Evolutionary conservation across 2,113 vertebrate species (phyloP).

Genomic region (Elgaria multicarinata): DNA sequence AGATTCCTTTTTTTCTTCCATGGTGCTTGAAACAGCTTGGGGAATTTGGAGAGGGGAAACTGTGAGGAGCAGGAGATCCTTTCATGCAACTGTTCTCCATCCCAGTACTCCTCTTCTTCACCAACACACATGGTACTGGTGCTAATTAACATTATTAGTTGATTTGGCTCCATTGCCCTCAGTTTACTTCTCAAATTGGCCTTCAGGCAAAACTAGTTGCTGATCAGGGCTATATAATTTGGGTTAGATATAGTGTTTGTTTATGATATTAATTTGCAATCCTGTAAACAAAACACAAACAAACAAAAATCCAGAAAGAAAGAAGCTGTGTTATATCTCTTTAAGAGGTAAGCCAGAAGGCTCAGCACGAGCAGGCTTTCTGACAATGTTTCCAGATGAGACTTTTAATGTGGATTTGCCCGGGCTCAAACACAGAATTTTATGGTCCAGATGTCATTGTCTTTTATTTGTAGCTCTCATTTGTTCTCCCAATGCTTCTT

Average conservation of each 20-base stretch:
- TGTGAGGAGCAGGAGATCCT: neutral
- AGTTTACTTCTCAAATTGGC: neutral
- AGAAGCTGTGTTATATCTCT: neutral
- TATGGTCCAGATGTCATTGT: too few relatives aligned
- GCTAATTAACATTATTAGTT: neutral
- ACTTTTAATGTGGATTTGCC: too few relatives aligned
- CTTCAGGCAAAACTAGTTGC: neutral
- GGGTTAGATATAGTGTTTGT: neutral
- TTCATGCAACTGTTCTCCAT: neutral
- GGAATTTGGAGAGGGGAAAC: neutral
- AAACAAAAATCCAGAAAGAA: neutral
- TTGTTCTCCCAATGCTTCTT: too few relatives aligned
- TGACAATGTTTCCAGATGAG: too few relatives aligned
- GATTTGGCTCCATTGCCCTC: neutral
- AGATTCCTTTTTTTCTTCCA: neutral
- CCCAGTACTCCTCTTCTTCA: neutral
- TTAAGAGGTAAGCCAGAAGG: neutral
- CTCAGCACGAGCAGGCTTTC: too few relatives aligned
- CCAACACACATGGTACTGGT: neutral
- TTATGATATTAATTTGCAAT: neutral
- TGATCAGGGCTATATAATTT: neutral
- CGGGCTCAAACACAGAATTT: too few relatives aligned
- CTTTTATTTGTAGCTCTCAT: too few relatives aligned
- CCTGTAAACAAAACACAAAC: neutral
- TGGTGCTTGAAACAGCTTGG: neutral